These are phyloP conservation scores for Bovichtus variegatus DNA, from an alignment of 2,797 vertebrate species.

Conservation along the genomic window DNA sequence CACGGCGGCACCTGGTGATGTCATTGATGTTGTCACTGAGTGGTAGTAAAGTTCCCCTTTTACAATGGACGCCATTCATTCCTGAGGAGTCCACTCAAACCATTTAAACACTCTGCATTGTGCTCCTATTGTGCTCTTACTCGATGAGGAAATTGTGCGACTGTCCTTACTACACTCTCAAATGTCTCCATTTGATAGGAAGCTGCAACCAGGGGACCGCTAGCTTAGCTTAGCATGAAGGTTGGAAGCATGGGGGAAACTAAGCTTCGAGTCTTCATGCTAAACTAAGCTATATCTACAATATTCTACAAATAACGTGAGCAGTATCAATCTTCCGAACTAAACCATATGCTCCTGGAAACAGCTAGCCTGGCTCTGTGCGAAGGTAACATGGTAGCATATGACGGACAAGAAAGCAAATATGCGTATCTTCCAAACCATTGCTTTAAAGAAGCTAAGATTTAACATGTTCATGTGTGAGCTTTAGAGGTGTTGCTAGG, in stretches of 20 bases:
- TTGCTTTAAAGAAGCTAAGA: no score
- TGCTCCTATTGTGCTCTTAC: conserved; percentile 13
- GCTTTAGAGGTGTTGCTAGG: no score
- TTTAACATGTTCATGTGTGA: no score
- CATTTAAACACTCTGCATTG: conserved; percentile 11
- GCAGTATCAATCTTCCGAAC: no score
- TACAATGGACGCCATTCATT: conserved; percentile 66
- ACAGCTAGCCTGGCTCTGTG: no score
- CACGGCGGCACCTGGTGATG: conserved; percentile 80
- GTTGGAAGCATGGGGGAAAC: background rate
- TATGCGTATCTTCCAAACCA: no score
- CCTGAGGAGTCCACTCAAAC: conserved; percentile 36
- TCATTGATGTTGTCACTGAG: conserved; percentile 73
- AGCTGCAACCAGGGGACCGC: background rate
- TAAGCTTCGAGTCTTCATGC: no score
- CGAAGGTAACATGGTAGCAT: no score
- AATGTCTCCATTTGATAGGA: background rate
- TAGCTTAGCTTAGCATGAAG: background rate
- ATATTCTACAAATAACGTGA: no score
- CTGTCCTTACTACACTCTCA: background rate
- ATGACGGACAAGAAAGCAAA: no score
- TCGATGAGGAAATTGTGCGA: conserved; percentile 38
- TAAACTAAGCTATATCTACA: no score
- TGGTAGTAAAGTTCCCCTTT: conserved; percentile 63
- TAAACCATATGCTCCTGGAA: no score